phyloP scores from a whole-genome alignment of 23 tunicate species.

The Halocynthia roretzi region DNA sequence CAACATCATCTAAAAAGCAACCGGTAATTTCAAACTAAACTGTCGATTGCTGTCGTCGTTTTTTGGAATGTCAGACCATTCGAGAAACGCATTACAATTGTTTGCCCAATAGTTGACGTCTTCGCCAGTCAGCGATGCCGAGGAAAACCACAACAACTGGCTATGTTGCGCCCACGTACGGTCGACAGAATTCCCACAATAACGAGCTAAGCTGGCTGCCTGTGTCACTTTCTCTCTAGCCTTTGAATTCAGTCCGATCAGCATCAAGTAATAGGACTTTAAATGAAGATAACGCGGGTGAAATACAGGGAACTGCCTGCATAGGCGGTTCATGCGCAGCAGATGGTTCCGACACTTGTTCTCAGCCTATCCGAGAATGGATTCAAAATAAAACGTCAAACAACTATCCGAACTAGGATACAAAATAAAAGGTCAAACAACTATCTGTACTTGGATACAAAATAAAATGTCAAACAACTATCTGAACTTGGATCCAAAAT shows the following conservation, averaged over 20 bases:
- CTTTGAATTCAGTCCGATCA: slow-evolving; percentile 9
- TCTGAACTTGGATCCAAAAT: no score
- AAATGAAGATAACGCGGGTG: slow-evolving; percentile 37
- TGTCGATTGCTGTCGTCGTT: slow-evolving; percentile 25
- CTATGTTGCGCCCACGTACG: slow-evolving; percentile 65
- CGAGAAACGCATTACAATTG: slow-evolving; percentile 25
- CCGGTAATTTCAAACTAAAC: slow-evolving; percentile 8
- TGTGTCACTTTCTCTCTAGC: slow-evolving; percentile 36
- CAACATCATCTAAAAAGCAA: not conserved
- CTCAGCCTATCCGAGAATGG: slow-evolving; percentile 13
- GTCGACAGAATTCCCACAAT: slow-evolving; percentile 62
- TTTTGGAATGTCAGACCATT: slow-evolving; percentile 36
- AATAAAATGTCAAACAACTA: no score
- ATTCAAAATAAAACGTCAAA: no score
- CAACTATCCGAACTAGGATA: no score
- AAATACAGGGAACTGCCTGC: slow-evolving; percentile 56
- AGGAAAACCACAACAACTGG: slow-evolving; percentile 34
- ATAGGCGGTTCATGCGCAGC: slow-evolving; percentile 11
- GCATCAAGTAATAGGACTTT: slow-evolving; percentile 24
- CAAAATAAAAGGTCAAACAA: no score
- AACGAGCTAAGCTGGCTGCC: slow-evolving; percentile 45
- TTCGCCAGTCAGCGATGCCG: not conserved
- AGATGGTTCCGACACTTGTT: slow-evolving; percentile 13
- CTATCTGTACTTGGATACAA: no score
- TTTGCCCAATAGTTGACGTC: slow-evolving; percentile 32